phyloP scores from a whole-genome alignment of 2,113 vertebrate genomes.

The Hystrix cristata region DNA sequence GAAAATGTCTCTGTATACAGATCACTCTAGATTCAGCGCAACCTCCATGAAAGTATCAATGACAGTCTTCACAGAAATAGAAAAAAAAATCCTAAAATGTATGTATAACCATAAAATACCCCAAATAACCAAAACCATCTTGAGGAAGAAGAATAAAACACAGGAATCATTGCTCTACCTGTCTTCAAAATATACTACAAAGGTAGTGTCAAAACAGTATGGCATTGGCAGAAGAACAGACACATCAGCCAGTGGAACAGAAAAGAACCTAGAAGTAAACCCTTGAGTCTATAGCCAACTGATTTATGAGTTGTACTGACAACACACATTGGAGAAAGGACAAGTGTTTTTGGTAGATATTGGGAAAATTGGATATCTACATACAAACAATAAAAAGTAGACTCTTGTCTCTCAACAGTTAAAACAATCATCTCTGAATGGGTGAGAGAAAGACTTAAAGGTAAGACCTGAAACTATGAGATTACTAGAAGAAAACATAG shows the following conservation, averaged over 20 bases:
- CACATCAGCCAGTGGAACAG: neutral
- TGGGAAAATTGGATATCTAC: neutral
- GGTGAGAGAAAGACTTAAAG: neutral
- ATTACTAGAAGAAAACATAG: neutral
- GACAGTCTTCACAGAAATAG: neutral
- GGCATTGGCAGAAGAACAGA: neutral
- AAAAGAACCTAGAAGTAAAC: neutral
- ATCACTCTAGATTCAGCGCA: neutral
- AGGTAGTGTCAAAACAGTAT: neutral
- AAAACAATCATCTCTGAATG: neutral
- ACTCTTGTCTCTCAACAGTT: neutral
- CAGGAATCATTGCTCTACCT: neutral
- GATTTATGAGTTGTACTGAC: neutral
- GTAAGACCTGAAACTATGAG: neutral
- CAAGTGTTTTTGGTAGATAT: neutral
- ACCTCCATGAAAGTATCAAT: neutral
- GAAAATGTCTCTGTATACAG: neutral
- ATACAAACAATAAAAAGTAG: neutral
- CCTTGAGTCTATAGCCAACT: neutral
- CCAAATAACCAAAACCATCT: neutral
- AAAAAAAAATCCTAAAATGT: neutral
- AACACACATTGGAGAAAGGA: neutral
- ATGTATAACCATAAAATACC: neutral
- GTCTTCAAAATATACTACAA: neutral
- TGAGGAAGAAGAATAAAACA: neutral